Conservation (phyloP, 1,140 invertebrate genomes). For the Homarus americanus region DNA sequence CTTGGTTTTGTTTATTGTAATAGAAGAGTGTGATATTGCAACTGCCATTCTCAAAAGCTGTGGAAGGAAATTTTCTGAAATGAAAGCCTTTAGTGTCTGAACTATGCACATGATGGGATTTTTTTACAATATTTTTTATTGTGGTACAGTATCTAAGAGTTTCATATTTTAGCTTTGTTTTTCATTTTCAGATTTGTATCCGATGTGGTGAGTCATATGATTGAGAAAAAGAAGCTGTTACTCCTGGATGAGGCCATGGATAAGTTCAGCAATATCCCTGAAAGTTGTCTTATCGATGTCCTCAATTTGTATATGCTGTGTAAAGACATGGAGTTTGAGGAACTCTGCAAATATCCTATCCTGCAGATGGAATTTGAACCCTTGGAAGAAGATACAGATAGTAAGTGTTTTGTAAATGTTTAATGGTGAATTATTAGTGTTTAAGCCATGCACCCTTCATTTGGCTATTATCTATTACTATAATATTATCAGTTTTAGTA, state of each 20-base stretch:
- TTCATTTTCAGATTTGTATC: slow-evolving; percentile 22
- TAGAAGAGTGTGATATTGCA: too few species aligned
- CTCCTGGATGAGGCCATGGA: slow-evolving; percentile 39
- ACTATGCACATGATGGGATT: too few species aligned
- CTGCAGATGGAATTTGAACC: slow-evolving; percentile 22
- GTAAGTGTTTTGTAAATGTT: background rate
- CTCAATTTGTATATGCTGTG: slow-evolving; percentile 28
- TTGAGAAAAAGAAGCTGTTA: slow-evolving; percentile 15
- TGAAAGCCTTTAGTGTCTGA: background rate
- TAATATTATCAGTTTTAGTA: too few species aligned
- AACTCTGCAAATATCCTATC: slow-evolving; percentile 6
- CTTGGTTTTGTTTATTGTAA: too few species aligned
- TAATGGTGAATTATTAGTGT: background rate
- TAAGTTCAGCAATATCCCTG: slow-evolving; percentile 31
- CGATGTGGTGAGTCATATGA: background rate
- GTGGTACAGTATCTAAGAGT: too few species aligned
- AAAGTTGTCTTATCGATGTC: slow-evolving; percentile 27
- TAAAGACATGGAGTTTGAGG: slow-evolving; percentile 32
- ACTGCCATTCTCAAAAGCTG: too few species aligned
- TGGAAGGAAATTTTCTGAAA: too few species aligned
- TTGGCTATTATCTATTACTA: too few species aligned
- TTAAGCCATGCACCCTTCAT: too few species aligned
- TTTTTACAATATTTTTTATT: too few species aligned
- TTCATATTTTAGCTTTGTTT: too few species aligned
- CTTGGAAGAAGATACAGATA: slow-evolving; percentile 39